Conservation (phyloP, 1,140 invertebrate genomes). For the Diorhabda carinulata region DNA sequence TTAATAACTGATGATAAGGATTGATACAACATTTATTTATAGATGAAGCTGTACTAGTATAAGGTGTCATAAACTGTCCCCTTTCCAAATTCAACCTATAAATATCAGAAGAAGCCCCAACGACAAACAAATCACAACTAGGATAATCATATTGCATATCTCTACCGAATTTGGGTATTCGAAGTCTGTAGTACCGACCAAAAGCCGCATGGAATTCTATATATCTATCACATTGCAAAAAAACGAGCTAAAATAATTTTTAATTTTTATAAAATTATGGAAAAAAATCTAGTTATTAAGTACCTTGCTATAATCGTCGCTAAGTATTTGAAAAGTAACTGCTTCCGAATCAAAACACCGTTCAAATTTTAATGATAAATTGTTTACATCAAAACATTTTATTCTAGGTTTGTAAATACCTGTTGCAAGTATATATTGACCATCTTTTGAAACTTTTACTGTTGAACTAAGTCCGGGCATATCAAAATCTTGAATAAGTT, state of each 20-base stretch:
- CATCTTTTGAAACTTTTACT: slow-evolving; percentile 85
- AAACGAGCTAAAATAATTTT: slow-evolving; percentile 60
- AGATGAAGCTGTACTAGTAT: slow-evolving; percentile 67
- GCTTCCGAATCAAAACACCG: slow-evolving; percentile 96
- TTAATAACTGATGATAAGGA: slow-evolving; percentile 80
- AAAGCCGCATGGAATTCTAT: slow-evolving; percentile 93
- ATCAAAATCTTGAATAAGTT: slow-evolving; percentile 98
- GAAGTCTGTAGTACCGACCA: slow-evolving; percentile 84
- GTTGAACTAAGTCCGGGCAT: slow-evolving; percentile 92
- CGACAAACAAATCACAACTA: slow-evolving; percentile 88
- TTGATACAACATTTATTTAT: slow-evolving; percentile 88
- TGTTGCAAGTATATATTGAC: slow-evolving; percentile 86
- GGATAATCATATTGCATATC: slow-evolving; percentile 90
- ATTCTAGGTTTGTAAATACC: slow-evolving; percentile 96
- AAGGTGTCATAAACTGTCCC: slow-evolving; percentile 87
- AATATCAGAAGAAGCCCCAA: slow-evolving; percentile 83
- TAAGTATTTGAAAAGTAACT: slow-evolving; percentile 79
- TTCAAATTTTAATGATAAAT: slow-evolving; percentile 97
- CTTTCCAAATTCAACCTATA: slow-evolving; percentile 94
- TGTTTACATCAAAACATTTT: slow-evolving; percentile 93
- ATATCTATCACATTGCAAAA: slow-evolving; percentile 81
- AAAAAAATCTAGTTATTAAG: slow-evolving; percentile 28
- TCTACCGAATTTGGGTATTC: slow-evolving; percentile 93
- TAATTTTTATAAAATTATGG: slow-evolving; percentile 4
- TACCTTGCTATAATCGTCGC: slow-evolving; percentile 88